Conservation (phyloP, 2,888 invertebrate genomes). For the Cyclophora albipunctata region DNA sequence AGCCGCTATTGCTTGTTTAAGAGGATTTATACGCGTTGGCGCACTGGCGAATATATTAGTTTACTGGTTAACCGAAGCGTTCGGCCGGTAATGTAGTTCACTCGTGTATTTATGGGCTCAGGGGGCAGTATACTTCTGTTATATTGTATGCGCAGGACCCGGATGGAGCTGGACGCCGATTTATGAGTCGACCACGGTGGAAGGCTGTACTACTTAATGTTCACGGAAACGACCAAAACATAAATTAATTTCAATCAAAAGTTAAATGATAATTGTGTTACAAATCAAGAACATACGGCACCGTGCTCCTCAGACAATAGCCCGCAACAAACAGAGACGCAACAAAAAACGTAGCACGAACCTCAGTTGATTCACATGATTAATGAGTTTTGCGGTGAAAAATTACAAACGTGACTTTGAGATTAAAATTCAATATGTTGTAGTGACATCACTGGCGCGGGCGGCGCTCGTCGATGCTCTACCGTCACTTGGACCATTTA, state of each 20-base stretch:
- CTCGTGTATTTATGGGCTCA: conserved; percentile 16
- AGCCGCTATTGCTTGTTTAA: conserved; percentile 29
- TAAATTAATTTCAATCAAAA: too few relatives aligned
- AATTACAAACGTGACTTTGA: conserved; percentile 36
- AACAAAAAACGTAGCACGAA: conserved; percentile 6
- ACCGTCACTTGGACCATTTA: not conserved
- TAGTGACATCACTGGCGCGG: not conserved
- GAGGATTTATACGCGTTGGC: conserved; percentile 34
- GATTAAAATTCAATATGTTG: conserved; percentile 31
- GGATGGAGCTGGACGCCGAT: conserved; percentile 6
- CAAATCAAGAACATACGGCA: too few relatives aligned
- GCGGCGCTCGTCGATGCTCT: too few relatives aligned
- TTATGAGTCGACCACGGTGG: conserved; percentile 6
- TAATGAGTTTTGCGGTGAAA: conserved; percentile 29
- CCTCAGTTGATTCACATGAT: conserved; percentile 19
- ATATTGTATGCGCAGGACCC: conserved; percentile 10
- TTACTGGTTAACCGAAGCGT: conserved; percentile 14
- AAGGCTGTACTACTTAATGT: too few relatives aligned
- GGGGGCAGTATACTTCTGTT: conserved; percentile 13
- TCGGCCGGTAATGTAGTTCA: conserved; percentile 20
- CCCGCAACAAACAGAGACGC: conserved; percentile 12
- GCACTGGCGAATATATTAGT: conserved; percentile 24
- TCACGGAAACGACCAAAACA: too few relatives aligned
- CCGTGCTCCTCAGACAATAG: too few relatives aligned
- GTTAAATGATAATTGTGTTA: too few relatives aligned